A percentile compares a stretch with the other conserved stretches of the same genome.
These are phyloP conservation scores for Miichthys miiuy DNA, from an alignment of 2,797 vertebrate species.

Conservation along the genomic window DNA sequence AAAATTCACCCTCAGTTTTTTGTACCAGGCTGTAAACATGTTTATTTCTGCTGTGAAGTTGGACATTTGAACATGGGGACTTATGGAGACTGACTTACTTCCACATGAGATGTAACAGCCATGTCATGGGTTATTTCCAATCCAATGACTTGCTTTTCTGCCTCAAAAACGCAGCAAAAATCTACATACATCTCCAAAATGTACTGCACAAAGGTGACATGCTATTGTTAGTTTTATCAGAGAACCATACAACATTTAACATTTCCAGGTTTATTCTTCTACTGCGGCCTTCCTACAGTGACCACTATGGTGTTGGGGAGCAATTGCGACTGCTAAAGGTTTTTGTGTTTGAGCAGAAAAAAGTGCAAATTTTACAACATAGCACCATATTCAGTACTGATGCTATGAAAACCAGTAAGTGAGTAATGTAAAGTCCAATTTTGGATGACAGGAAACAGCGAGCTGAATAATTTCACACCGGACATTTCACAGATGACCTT, in stretches of 20 bases:
- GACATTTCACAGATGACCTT: constrained; percentile 83
- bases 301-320: background rate
- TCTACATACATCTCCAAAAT: too few species aligned
- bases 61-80: too few species aligned
- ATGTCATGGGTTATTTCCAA: too few species aligned
- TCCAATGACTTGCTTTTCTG: too few species aligned
- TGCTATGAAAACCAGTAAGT: constrained; percentile 43
- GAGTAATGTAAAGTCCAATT: constrained; percentile 77
- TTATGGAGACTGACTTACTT: too few species aligned
- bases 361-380: constrained; percentile 20
- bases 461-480: constrained; percentile 74
- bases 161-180: too few species aligned
- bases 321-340: background rate
- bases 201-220: too few species aligned
- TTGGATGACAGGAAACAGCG: constrained; percentile 66
- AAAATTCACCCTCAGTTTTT: too few species aligned
- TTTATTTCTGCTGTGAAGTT: too few species aligned
- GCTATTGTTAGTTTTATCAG: background rate
- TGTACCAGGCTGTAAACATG: too few species aligned
- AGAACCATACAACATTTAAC: background rate
- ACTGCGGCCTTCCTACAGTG: background rate
- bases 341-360: background rate
- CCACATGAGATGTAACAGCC: too few species aligned
- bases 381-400: constrained; percentile 13
- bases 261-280: background rate